phyloP scores from a whole-genome alignment of 2,888 invertebrate species.

The Drosophila kuntzei region DNA sequence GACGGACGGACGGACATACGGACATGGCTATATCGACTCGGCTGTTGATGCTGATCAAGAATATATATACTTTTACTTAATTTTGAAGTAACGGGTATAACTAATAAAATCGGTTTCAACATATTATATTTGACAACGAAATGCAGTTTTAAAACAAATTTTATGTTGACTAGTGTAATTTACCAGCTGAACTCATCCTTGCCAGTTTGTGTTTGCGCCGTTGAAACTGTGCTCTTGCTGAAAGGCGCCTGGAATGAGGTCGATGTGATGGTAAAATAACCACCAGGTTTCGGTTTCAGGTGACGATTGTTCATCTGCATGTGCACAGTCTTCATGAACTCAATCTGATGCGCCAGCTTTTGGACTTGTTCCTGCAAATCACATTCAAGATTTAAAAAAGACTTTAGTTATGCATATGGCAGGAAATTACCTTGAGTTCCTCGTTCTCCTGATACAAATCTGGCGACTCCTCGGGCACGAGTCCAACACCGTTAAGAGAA shows the following conservation, averaged over 20 bases:
- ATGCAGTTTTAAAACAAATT: neutral
- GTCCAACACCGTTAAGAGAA: slow-evolving; percentile 93
- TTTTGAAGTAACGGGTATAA: no score
- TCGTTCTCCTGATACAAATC: slow-evolving; percentile 96
- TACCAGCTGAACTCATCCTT: slow-evolving; percentile 78
- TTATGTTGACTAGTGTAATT: slow-evolving; percentile 4
- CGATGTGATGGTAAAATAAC: slow-evolving; percentile 90
- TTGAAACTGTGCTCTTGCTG: slow-evolving; percentile 82
- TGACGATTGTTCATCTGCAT: slow-evolving; percentile 97
- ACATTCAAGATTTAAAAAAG: neutral
- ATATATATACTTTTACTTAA: no score
- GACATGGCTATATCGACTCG: no score
- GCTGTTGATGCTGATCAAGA: no score
- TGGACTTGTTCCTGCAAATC: slow-evolving; percentile 92
- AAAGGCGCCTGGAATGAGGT: slow-evolving; percentile 86
- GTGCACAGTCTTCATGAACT: slow-evolving; percentile 97
- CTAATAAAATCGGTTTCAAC: no score
- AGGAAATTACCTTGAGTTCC: slow-evolving; percentile 90
- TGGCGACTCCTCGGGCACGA: slow-evolving; percentile 93
- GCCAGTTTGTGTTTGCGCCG: slow-evolving; percentile 84
- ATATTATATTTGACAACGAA: no score
- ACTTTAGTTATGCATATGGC: neutral
- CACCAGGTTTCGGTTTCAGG: slow-evolving; percentile 92
- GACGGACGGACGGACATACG: no score
- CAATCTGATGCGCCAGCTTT: slow-evolving; percentile 95